Base-by-base conservation (phyloP, 1,140 invertebrate genomes). In the Coelopa frigida region DNA sequence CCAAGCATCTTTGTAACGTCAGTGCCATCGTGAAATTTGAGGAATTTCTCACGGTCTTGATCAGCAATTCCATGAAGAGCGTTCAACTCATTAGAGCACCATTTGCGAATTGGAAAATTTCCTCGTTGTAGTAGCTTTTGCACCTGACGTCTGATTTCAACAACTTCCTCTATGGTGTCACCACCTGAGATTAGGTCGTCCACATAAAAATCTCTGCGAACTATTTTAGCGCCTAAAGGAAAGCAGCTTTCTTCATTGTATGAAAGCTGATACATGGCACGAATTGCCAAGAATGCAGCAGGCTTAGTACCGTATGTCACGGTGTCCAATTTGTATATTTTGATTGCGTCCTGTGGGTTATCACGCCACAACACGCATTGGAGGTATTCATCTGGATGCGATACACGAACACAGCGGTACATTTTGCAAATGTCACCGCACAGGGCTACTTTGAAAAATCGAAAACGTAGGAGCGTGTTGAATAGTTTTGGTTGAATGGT, bases 301-400 rank as follows among this genome's bases (percentile, higher is more conserved):
- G n/a, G n/a, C n/a, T n/a, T n/a, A n/a, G n/a, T n/a, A n/a, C n/a
- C n/a, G n/a, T n/a, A n/a, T n/a, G n/a, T n/a, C n/a, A n/a, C n/a
- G n/a, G n/a, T n/a, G 12, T 38, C 36, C 22, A 15, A n/a, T 38
- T 15, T 15, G 12, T n/a, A 15, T 15, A 40, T 23, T 23, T 53
- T 37, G 5, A 61, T 23, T 14, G 53, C 40, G 7, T 60, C 23
- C 5, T 15, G n/a, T 12, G 52, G 52, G 10, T 44, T 23, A 0
- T 44, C 14, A 21, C 70, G 49, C 70, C 72, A 75, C 6, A 75
- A 21, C 15, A 75, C 73, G 35, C 56, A 46, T 50, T 75, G 72
- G 32, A 61, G 64, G 23, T 64, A 52, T 6, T 53, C 38, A 46
- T 72, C 56, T 5, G 58, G 47, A 18, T 50, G 22, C 42, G 64